phyloP scores from a whole-genome alignment of 2,888 invertebrate species.

The Lasioglossum pauxillum region DNA sequence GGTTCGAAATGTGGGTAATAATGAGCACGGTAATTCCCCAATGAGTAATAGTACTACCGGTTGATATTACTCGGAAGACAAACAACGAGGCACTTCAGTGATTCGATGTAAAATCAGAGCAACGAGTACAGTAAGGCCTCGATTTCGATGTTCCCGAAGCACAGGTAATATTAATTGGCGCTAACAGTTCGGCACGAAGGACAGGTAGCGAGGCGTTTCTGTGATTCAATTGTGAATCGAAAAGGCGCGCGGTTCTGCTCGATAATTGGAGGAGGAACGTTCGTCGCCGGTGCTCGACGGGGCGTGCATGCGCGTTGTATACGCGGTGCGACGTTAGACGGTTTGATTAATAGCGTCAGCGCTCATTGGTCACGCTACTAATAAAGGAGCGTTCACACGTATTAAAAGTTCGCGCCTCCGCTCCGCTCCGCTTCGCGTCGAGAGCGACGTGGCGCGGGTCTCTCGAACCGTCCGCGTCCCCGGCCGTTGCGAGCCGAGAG shows the following conservation, averaged over 20 bases:
- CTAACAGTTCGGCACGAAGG: too few relatives aligned
- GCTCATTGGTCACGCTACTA: constrained; percentile 84
- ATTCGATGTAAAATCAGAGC: background rate
- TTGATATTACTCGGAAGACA: too few relatives aligned
- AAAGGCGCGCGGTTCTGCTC: constrained; percentile 23
- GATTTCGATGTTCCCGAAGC: background rate
- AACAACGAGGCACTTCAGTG: background rate
- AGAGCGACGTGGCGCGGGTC: constrained; percentile 15
- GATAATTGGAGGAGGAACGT: constrained; percentile 48
- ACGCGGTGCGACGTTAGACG: constrained; percentile 73
- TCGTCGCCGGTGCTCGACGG: constrained; percentile 26
- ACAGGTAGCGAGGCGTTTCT: background rate
- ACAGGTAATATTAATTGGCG: background rate
- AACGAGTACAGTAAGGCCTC: too few relatives aligned
- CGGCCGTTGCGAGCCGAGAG: constrained; percentile 56
- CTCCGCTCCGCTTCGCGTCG: constrained; percentile 61
- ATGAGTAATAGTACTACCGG: too few relatives aligned
- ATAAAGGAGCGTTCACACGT: constrained; percentile 84
- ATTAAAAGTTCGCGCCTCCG: constrained; percentile 79
- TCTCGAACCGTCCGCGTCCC: constrained; percentile 53
- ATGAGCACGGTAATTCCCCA: background rate
- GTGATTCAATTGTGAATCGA: constrained; percentile 4
- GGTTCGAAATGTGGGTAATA: background rate
- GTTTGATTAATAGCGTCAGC: constrained; percentile 83
- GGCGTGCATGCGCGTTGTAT: constrained; percentile 18